Base-by-base conservation (phyloP, 2,113 vertebrate species). In the Urocolius indicus region DNA sequence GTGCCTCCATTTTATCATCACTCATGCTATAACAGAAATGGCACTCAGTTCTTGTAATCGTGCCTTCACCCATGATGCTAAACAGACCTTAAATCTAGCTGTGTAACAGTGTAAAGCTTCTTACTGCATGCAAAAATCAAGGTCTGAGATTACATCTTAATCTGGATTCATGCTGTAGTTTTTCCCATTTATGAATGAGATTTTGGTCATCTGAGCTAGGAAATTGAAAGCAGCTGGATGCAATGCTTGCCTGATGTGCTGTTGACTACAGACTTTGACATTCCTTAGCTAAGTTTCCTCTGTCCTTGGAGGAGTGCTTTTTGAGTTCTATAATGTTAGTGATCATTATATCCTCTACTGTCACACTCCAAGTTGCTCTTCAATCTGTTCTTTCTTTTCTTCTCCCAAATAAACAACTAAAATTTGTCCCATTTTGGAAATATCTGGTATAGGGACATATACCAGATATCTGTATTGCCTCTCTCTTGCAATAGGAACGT, bases 181-280 rank as follows among this genome's bases (percentile, higher is more conserved):
- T 90, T 34, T 11, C 26, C 30, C 52, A 68, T 29, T 65, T 87
- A 68, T 13, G 45, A 93, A 46, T 61, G 62, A 82, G 36, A 19
- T 52, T 94, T 91, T 69, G 57, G 81, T 75, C 78, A 27, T 61
- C 57, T 48, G 62, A 84, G 61, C 62, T 30, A 46, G 10, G 16
- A 52, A 73, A 68, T 23, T 87, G 74, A 57, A 93, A 93, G 30
- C 87, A 94, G 52, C 45, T 93, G 92, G 52, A 16, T 89, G 45
- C 55, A 84, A 84, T 27, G 13, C 38, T 82, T 78, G 45, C 49
- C 71, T 85, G 84, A 57, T 54, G 38, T 15, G 6, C 41, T 36
- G 34, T 48, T 93, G 66, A 69, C 58, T 79, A 20, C 18, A 55
- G 36, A 43, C 0, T 0, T 2, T 36, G 62, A 26, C 27, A 61